phyloP scores from a whole-genome alignment of 2,888 invertebrate genomes.

The Andricus quercusramuli region DNA sequence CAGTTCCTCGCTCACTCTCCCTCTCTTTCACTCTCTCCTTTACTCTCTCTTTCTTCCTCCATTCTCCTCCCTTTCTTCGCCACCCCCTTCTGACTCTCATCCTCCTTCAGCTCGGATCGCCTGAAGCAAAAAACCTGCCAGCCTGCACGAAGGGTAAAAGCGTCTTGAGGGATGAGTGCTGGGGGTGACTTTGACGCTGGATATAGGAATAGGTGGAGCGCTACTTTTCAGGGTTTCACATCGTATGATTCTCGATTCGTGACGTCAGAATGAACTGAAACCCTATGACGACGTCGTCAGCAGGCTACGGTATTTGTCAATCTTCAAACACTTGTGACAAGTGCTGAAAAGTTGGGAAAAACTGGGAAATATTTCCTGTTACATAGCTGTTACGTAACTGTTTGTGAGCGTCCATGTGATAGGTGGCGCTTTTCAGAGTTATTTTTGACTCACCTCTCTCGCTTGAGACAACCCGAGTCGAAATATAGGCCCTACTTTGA shows the following conservation, averaged over 20 bases:
- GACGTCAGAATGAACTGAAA: conserved; percentile 55
- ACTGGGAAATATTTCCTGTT: too few relatives aligned
- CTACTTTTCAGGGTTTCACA: conserved; percentile 72
- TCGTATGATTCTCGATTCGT: conserved; percentile 48
- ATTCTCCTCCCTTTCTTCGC: conserved; percentile 52
- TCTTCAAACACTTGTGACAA: neutral
- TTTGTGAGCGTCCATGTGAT: too few relatives aligned
- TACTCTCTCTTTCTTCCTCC: conserved; percentile 10
- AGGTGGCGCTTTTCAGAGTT: too few relatives aligned
- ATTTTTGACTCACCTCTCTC: too few relatives aligned
- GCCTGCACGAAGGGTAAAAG: conserved; percentile 62
- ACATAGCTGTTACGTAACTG: too few relatives aligned
- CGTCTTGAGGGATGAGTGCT: conserved; percentile 57
- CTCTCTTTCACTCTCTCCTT: conserved; percentile 32
- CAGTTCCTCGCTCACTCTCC: conserved; percentile 27
- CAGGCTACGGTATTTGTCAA: conserved; percentile 1
- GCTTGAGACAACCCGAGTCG: too few relatives aligned
- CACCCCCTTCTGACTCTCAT: conserved; percentile 54
- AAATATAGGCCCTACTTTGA: too few relatives aligned
- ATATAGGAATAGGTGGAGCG: conserved; percentile 65
- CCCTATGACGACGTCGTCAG: conserved; percentile 40
- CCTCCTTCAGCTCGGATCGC: conserved; percentile 66
- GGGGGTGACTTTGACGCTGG: conserved; percentile 62
- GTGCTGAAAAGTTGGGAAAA: too few relatives aligned
- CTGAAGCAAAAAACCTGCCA: conserved; percentile 74